Base-by-base conservation (phyloP, 92 coral and sea anemone genomes). In the Umimayanthus kanabou region DNA sequence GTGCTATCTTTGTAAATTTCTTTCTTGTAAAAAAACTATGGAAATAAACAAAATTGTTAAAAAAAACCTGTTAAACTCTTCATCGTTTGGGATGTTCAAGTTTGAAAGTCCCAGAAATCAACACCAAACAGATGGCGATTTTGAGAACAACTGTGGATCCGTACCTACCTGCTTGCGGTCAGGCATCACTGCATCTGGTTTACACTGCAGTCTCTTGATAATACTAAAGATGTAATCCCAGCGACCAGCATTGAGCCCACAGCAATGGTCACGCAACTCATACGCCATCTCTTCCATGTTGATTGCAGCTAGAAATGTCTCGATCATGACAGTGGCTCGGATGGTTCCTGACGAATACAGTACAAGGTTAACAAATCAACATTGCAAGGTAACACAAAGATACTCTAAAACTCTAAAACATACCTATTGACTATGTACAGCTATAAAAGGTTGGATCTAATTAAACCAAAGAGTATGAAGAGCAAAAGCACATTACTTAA, bases 221-320 rank as follows among this genome's bases (percentile, higher is more conserved):
- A 94, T 93, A 76, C 98, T 95, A 78, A 97, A 97, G 79, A 97
- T 97, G 85, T 97, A 97, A 85, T 97, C 99, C 99, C 99, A 97
- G 55, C 99, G 86, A 16, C 99, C 99, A 61, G 99, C 99, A 91
- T 97, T 97, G 57, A 96, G 88, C 2, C 95, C 99, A 90, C 99
- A 97, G 80, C 99, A 95, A 88, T 97, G 98, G 7, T 97, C 99
- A 39, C 93, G 90, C 72, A 97, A 88, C 92, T 97, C 99, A 50
- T 95, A 97, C 1, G 96, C 93, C 99, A 97, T 97, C 80, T 97
- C 99, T 81, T 97, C 99, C 95, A 97, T 89, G 90, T 97, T 96
- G 23, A 97, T 95, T 55, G 97, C 99, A 65, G 97, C 99, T 15
- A 96, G 91, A 69, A 97, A 80, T 11, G 99, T 97, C 79, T 97